These are phyloP conservation scores for Polia nebulosa DNA, from an alignment of 2,888 invertebrate genomes.

Conservation along the genomic window DNA sequence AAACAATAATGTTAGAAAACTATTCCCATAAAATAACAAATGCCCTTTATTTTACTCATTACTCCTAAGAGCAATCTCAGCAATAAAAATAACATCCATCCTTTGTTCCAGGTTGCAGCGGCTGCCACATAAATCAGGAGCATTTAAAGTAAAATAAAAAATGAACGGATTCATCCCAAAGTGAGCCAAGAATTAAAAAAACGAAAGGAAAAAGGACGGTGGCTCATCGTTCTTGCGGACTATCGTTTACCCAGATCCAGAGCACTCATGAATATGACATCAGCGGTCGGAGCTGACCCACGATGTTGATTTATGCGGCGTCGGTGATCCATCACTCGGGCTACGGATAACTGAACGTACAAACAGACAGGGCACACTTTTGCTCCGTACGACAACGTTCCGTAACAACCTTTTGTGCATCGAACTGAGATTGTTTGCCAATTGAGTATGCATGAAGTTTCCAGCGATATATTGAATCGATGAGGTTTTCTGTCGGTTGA, in stretches of 20 bases:
- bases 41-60: constrained; percentile 41
- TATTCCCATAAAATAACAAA: constrained; percentile 26
- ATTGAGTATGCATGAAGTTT: constrained; percentile 81
- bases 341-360: constrained; percentile 66
- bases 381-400: constrained; percentile 67
- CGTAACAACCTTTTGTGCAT: constrained; percentile 69
- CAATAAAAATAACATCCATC: constrained; percentile 64
- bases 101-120: constrained; percentile 81
- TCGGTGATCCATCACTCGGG: constrained; percentile 83
- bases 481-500: constrained; percentile 68
- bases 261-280: constrained; percentile 88
- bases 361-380: constrained; percentile 73
- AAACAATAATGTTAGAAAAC: background rate
- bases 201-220: constrained; percentile 73
- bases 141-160: constrained; percentile 71
- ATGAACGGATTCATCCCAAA: constrained; percentile 66
- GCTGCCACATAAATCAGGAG: constrained; percentile 75
- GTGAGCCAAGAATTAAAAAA: constrained; percentile 76
- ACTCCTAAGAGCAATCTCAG: constrained; percentile 42
- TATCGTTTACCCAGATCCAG: constrained; percentile 74
- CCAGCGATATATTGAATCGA: constrained; percentile 74
- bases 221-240: constrained; percentile 72
- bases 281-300: constrained; percentile 80
- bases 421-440: constrained; percentile 73
- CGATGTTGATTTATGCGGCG: constrained; percentile 84